A percentile compares a stretch with the other conserved stretches of the same genome.
phyloP scores from a whole-genome alignment of 2,888 invertebrate genomes.

The Dione juno region DNA sequence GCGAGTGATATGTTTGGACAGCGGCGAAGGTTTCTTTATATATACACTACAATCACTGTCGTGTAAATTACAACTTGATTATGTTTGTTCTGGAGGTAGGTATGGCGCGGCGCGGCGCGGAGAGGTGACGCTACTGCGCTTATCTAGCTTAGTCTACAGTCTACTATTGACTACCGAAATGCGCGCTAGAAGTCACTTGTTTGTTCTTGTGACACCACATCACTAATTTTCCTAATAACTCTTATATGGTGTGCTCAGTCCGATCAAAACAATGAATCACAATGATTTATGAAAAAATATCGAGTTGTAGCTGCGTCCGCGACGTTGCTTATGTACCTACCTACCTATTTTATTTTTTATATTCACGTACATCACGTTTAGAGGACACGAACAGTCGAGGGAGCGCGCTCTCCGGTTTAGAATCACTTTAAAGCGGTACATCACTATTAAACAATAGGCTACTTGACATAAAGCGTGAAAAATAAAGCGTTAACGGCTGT shows the following conservation, averaged over 20 bases:
- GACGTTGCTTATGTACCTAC: not conserved
- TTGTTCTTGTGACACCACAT: slow-evolving; percentile 27
- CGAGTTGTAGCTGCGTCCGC: not conserved
- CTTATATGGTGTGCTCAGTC: slow-evolving; percentile 20
- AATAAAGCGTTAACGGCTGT: too few relatives aligned
- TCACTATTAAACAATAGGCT: too few relatives aligned
- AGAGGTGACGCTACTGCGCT: not conserved
- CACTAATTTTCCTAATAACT: slow-evolving; percentile 37
- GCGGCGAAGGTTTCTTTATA: slow-evolving; percentile 18
- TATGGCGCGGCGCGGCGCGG: not conserved
- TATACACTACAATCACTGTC: slow-evolving; percentile 33
- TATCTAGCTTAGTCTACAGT: slow-evolving; percentile 13
- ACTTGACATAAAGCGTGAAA: too few relatives aligned
- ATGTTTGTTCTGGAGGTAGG: slow-evolving; percentile 31
- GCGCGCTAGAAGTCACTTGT: not conserved
- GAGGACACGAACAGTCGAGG: too few relatives aligned
- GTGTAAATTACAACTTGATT: slow-evolving; percentile 39
- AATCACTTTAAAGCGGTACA: too few relatives aligned
- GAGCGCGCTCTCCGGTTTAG: too few relatives aligned
- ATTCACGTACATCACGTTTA: not conserved
- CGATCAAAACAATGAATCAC: slow-evolving; percentile 27
- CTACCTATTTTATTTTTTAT: not conserved
- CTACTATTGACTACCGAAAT: not conserved
- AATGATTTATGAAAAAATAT: not conserved
- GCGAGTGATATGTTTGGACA: slow-evolving; percentile 10